A percentile compares a stretch with the other conserved stretches of the same genome.
Conservation (phyloP, 1,140 invertebrate species). For the Pogonomyrmex californicus region DNA sequence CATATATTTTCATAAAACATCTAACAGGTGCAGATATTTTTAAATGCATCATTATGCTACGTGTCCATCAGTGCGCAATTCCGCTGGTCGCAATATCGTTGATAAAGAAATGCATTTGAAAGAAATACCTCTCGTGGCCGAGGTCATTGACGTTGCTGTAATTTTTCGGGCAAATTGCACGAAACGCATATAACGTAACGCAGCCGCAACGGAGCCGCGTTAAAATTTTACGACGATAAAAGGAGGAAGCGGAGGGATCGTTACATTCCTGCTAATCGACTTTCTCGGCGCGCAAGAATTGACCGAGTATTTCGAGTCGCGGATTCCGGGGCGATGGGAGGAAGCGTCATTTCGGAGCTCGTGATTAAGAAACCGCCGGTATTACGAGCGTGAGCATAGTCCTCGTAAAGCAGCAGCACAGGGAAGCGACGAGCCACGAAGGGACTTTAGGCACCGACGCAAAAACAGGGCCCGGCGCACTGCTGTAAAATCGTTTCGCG, state of each 20-base stretch:
- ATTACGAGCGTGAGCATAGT: constrained; percentile 60
- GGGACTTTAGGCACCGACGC: constrained; percentile 65
- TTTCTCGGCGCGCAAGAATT: constrained; percentile 54
- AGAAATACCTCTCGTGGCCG: not conserved
- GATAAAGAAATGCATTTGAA: constrained; percentile 33
- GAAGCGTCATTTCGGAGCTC: constrained; percentile 59
- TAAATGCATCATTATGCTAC: not conserved
- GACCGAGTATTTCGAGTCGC: constrained; percentile 41
- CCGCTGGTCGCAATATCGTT: constrained; percentile 19
- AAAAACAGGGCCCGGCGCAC: constrained; percentile 79
- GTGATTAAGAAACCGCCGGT: constrained; percentile 73
- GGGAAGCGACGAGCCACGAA: constrained; percentile 42
- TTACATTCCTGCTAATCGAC: constrained; percentile 65
- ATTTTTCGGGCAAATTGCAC: constrained; percentile 44
- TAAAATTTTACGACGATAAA: constrained; percentile 9
- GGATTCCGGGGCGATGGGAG: constrained; percentile 48
- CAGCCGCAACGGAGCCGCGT: not conserved
- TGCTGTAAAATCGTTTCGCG: constrained; percentile 77
- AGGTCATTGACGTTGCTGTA: not conserved
- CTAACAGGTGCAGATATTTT: not conserved
- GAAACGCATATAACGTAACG: constrained; percentile 1
- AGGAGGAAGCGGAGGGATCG: not conserved
- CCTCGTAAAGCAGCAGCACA: constrained; percentile 67
- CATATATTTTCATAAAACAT: too few relatives aligned
- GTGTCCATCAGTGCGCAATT: constrained; percentile 25